Conservation (phyloP, 2,797 vertebrate species). For the Erethizon dorsatum region DNA sequence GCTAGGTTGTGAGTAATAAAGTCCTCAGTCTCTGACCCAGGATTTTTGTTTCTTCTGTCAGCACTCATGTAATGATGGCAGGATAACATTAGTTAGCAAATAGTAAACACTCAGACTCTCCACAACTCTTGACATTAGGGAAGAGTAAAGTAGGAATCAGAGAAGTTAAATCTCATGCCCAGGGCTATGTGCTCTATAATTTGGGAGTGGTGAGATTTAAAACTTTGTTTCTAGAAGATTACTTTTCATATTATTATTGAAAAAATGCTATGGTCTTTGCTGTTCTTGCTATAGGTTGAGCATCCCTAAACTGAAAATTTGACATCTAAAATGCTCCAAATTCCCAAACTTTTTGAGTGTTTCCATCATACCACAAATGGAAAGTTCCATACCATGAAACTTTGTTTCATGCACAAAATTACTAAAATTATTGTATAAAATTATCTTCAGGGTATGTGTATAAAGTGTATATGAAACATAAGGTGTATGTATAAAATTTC, state of each 20-base stretch:
- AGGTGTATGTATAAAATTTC: background rate
- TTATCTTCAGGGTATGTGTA: background rate
- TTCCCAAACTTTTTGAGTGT: background rate
- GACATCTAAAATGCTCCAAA: background rate
- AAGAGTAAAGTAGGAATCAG: conserved; percentile 19
- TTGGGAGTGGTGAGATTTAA: background rate
- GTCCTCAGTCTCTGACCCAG: background rate
- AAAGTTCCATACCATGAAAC: background rate
- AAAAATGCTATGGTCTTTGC: background rate
- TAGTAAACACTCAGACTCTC: background rate
- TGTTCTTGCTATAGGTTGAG: background rate
- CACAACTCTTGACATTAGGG: background rate
- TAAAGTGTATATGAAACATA: background rate
- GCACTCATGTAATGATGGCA: background rate
- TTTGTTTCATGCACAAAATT: background rate
- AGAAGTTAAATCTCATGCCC: background rate
- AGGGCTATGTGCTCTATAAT: background rate
- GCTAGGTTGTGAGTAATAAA: background rate
- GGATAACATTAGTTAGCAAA: background rate
- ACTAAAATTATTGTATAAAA: background rate
- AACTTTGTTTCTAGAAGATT: conserved; percentile 32
- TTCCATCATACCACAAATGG: background rate
- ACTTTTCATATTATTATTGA: background rate
- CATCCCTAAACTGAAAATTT: background rate
- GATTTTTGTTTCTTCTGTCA: conserved; percentile 29